phyloP scores from a whole-genome alignment of 2,113 vertebrate species.

The Lates calcarifer region DNA sequence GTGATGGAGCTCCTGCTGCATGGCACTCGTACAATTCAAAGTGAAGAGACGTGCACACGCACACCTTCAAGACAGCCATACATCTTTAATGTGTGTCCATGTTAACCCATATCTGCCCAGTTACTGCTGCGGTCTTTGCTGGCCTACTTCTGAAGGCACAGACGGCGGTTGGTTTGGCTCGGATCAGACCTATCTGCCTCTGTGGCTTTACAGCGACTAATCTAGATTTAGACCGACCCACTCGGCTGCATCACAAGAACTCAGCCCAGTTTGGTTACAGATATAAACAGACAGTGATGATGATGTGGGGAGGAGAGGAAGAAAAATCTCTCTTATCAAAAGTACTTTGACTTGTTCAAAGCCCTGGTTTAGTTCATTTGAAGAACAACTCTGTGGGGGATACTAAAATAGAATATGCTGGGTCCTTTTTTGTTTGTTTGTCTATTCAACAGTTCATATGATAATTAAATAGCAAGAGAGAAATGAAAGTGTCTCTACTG shows the following conservation, averaged over 20 bases:
- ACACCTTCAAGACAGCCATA: constrained; percentile 25
- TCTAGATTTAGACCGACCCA: constrained; percentile 69
- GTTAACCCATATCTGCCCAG: constrained; percentile 29
- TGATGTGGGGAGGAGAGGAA: not conserved
- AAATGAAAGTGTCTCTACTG: not conserved
- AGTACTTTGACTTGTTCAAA: not conserved
- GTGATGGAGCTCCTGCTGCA: constrained; percentile 41
- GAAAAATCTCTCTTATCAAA: not conserved
- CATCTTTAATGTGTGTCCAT: constrained; percentile 57
- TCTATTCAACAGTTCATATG: not conserved
- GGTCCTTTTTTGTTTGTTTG: too few species aligned
- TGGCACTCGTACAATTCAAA: constrained; percentile 10
- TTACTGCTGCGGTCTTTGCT: constrained; percentile 25
- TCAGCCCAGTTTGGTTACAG: constrained; percentile 4
- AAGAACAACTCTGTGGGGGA: not conserved
- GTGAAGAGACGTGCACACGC: constrained; percentile 15
- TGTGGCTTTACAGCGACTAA: constrained; percentile 38
- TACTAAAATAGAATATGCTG: not conserved
- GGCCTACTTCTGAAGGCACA: constrained; percentile 63
- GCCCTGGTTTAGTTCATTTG: constrained; percentile 4
- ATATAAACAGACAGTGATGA: constrained; percentile 27
- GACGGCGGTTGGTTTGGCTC: constrained; percentile 26
- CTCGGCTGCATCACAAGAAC: constrained; percentile 37
- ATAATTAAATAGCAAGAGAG: not conserved
- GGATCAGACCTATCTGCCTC: constrained; percentile 35